These are phyloP conservation scores for Ophion ventricosus DNA, from an alignment of 2,888 invertebrate genomes.

Conservation along the genomic window DNA sequence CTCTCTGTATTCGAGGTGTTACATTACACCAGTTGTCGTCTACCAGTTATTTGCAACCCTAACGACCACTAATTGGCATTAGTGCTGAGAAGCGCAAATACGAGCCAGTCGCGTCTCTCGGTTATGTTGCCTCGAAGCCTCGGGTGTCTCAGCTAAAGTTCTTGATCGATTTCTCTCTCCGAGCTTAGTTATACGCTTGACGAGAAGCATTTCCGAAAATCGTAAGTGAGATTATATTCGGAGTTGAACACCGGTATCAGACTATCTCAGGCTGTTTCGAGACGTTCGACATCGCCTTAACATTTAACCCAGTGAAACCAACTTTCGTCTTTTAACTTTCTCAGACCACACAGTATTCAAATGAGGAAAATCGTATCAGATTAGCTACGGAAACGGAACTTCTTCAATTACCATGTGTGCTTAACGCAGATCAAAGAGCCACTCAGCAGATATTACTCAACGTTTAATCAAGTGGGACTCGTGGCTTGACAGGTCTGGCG, in stretches of 20 bases:
- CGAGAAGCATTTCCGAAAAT: conserved; percentile 35
- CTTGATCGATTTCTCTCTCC: conserved; percentile 61
- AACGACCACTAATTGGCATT: conserved; percentile 78
- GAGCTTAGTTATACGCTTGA: conserved; percentile 2
- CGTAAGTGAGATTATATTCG: conserved; percentile 3
- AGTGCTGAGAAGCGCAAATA: conserved; percentile 60
- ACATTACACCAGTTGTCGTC: conserved; percentile 71
- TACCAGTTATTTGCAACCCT: conserved; percentile 77
- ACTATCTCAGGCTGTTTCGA: conserved; percentile 26
- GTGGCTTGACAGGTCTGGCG: neutral
- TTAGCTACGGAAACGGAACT: neutral
- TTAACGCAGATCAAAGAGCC: neutral
- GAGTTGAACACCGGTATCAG: conserved; percentile 44
- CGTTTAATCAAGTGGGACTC: neutral
- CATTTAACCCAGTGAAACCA: neutral
- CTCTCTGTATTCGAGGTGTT: conserved; percentile 67
- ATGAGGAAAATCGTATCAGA: neutral
- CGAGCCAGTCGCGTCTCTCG: conserved; percentile 19
- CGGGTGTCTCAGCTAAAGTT: conserved; percentile 33
- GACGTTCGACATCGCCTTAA: neutral
- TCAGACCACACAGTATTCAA: neutral
- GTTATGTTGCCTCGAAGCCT: neutral
- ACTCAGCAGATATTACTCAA: neutral
- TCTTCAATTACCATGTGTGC: neutral
- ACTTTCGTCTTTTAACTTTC: conserved; percentile 2